These are phyloP conservation scores for Echinops telfairi DNA, from an alignment of 2,113 vertebrate genomes.

Conservation along the genomic window DNA sequence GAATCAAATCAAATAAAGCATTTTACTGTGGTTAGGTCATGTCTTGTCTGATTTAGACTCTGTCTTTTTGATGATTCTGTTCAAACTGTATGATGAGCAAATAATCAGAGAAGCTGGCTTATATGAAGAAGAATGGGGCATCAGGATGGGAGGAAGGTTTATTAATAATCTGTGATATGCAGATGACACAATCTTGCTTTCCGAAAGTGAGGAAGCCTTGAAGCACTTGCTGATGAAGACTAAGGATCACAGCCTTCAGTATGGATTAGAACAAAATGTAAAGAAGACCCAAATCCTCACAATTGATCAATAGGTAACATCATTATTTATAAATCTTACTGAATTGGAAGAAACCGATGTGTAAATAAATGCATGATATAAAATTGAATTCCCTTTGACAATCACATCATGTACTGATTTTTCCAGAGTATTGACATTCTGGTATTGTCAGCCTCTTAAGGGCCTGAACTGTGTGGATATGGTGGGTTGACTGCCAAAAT, in stretches of 20 bases:
- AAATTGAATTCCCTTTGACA: constrained; percentile 48
- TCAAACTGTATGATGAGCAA: too few species aligned
- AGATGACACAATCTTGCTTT: not conserved
- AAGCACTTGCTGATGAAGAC: too few species aligned
- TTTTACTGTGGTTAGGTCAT: not conserved
- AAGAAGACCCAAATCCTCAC: too few species aligned
- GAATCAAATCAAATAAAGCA: not conserved
- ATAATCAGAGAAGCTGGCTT: too few species aligned
- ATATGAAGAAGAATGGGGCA: too few species aligned
- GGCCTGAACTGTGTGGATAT: constrained; percentile 19
- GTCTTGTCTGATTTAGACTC: not conserved
- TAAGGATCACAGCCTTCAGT: too few species aligned
- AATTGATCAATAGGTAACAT: too few species aligned
- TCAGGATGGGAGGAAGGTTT: too few species aligned
- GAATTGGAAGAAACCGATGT: not conserved
- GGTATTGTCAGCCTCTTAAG: not conserved
- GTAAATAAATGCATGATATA: constrained; percentile 28
- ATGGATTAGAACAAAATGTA: too few species aligned
- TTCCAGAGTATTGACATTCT: not conserved
- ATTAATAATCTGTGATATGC: too few species aligned
- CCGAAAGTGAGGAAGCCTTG: not conserved
- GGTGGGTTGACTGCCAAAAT: constrained; percentile 25
- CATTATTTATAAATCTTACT: constrained; percentile 22
- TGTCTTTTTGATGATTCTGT: constrained; percentile 14
- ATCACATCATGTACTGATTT: not conserved